Evolutionary conservation across 92 coral and sea anemone genomes (phyloP).

Genomic region (Zoanthus sociatus): DNA sequence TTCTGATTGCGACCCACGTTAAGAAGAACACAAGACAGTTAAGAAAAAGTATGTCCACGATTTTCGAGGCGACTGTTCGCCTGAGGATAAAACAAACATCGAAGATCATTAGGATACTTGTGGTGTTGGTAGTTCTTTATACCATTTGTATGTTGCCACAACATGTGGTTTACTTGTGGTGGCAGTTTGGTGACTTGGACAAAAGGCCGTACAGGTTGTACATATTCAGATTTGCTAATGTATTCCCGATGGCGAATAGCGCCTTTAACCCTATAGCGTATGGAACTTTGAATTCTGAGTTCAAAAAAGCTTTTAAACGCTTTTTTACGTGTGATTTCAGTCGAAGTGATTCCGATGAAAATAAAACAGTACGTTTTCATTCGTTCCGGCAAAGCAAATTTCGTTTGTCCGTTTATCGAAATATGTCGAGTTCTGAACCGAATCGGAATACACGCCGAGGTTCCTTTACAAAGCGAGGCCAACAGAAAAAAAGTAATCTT

Average conservation of each 20-base stretch:
- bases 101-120: constrained; percentile 94
- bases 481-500: not conserved
- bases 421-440: constrained; percentile 22
- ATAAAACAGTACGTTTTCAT: not conserved
- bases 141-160: constrained; percentile 98
- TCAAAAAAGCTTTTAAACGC: constrained; percentile 84
- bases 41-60: constrained; percentile 70
- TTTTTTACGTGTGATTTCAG: constrained; percentile 83
- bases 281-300: constrained; percentile 93
- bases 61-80: constrained; percentile 78
- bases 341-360: constrained; percentile 54
- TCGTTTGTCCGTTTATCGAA: constrained; percentile 73
- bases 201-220: constrained; percentile 78
- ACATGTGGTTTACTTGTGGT: constrained; percentile 85
- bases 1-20: constrained; percentile 72
- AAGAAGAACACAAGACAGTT: constrained; percentile 69
- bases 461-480: not conserved
- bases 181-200: constrained; percentile 77
- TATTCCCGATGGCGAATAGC: constrained; percentile 98
- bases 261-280: constrained; percentile 96
- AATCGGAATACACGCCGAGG: not conserved
- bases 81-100: constrained; percentile 88
- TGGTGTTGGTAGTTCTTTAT: constrained; percentile 87
- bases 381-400: constrained; percentile 47
- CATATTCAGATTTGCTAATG: constrained; percentile 90